phyloP scores from a whole-genome alignment of 2,797 vertebrate species.

The Clarias laeviceps region DNA sequence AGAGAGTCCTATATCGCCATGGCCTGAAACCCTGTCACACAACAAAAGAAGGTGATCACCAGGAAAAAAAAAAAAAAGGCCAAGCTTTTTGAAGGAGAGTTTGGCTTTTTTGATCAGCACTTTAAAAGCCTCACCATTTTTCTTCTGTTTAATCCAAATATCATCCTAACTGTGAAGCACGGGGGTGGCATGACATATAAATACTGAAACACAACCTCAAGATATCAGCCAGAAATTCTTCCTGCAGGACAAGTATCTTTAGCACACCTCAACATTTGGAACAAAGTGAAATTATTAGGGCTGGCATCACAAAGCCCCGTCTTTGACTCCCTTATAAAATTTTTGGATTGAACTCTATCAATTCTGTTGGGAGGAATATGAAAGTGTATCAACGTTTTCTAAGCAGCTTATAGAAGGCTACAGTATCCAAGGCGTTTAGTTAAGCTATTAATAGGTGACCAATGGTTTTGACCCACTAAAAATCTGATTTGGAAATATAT shows the following conservation, averaged over 20 bases:
- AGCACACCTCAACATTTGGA: neutral
- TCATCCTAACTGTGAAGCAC: neutral
- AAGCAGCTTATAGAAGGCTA: neutral
- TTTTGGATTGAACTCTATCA: neutral
- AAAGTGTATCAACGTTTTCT: neutral
- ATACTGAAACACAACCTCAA: neutral
- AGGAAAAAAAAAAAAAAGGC: neutral
- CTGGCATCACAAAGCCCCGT: neutral
- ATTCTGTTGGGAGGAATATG: neutral
- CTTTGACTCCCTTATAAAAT: neutral
- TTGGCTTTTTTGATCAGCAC: neutral
- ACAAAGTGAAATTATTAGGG: neutral
- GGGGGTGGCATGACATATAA: neutral
- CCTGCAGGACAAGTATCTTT: neutral
- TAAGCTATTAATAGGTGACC: neutral
- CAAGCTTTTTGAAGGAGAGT: neutral
- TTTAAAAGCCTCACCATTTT: too few species aligned
- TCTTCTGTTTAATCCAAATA: neutral
- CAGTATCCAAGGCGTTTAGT: neutral
- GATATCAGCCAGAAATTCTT: neutral
- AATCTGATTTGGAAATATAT: neutral
- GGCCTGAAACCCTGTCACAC: neutral
- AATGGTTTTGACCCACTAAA: neutral
- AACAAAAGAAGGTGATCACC: neutral
- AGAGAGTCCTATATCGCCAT: neutral